Percentiles rank a stretch among this genome's conserved stretches.
phyloP scores from a whole-genome alignment of 2,113 vertebrate genomes.

The Peromyscus californicus region DNA sequence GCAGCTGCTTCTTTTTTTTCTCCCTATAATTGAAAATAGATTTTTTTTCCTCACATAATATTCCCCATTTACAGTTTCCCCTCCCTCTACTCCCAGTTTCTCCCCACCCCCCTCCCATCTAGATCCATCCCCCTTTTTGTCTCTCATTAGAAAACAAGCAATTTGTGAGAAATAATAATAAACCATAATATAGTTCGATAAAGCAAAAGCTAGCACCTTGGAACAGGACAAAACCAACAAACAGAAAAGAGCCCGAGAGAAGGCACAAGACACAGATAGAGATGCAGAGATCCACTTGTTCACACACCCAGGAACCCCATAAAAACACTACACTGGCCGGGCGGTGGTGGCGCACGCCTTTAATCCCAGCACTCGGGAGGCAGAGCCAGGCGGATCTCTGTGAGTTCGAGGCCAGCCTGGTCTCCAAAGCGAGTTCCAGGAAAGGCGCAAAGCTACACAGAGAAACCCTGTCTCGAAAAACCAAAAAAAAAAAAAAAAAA shows the following conservation, averaged over 20 bases:
- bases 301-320: background rate
- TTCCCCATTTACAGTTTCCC: background rate
- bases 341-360: no score
- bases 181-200: background rate
- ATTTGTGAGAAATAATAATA: background rate
- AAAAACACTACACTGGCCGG: background rate
- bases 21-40: background rate
- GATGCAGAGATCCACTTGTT: background rate
- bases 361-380: no score
- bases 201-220: background rate
- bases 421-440: no score
- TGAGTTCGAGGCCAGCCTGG: no score
- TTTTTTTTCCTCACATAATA: background rate
- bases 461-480: no score
- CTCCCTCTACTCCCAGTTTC: background rate
- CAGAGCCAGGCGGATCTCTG: no score
- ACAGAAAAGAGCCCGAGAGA: background rate
- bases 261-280: background rate
- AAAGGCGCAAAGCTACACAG: no score
- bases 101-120: background rate
- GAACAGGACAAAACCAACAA: background rate
- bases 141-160: background rate
- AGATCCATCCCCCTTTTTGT: background rate
- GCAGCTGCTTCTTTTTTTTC: background rate
- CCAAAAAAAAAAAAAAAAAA: no score